phyloP scores from a whole-genome alignment of 2,113 vertebrate genomes.

The Cebus imitator region DNA sequence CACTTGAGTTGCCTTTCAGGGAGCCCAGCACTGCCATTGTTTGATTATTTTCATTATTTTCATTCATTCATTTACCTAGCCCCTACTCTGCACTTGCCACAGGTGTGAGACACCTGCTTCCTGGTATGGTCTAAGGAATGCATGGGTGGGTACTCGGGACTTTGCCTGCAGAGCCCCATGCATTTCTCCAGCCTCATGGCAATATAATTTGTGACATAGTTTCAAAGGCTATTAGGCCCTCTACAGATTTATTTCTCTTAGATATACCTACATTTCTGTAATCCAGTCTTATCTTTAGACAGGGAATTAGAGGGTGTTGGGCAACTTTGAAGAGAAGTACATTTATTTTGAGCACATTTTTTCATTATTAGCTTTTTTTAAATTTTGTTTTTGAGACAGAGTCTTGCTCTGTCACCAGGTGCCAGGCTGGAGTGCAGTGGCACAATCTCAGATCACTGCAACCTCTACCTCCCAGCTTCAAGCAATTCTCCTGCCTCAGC shows the following conservation, averaged over 20 bases:
- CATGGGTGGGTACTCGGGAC: rapidly evolving
- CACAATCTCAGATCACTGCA: too few species aligned
- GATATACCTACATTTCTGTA: neutral
- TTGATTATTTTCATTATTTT: neutral
- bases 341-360: neutral
- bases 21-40: neutral
- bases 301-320: neutral
- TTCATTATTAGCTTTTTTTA: neutral
- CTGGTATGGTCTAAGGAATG: neutral
- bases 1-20: neutral
- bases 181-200: neutral
- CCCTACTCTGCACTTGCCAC: neutral
- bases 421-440: too few species aligned
- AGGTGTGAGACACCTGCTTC: neutral
- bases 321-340: neutral
- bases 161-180: neutral
- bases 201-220: neutral
- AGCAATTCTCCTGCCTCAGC: too few species aligned
- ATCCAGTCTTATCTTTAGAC: neutral
- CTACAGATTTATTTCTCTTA: neutral
- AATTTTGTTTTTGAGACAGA: too few species aligned
- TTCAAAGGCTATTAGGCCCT: neutral
- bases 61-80: neutral
- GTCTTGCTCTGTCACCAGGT: too few species aligned
- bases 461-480: too few species aligned